Base-by-base conservation (phyloP, 2,888 invertebrate genomes). In the Rutpela maculata region DNA sequence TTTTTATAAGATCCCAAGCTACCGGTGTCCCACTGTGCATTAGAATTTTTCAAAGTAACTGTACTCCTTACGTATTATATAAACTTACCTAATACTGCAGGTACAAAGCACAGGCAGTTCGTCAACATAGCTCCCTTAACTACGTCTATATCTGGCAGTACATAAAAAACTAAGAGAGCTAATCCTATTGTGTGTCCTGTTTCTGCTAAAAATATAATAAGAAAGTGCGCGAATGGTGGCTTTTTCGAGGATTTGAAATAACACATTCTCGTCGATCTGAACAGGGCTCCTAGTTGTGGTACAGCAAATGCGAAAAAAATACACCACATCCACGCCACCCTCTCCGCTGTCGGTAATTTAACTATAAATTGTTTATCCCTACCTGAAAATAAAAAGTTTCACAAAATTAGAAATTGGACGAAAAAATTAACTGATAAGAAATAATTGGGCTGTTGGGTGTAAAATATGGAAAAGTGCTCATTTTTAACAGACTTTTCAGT, bases 51-150 rank as follows among this genome's bases (percentile, higher is more conserved):
- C n/a, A n/a, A n/a, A n/a, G n/a, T n/a, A n/a, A n/a, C n/a, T n/a
- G 31, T 9, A 63, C 15, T 10, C 18, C 22, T 22, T 43, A 43
- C 12, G 9, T 1, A 43, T 12, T 19, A 56, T 59, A 11, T 60
- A 50, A 15, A 66, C 50, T 31, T 60, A 92, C 93, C 93, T 79
- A 93, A 90, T 75, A 94, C 90, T 18, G 95, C 95, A 1, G 99
- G 99, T 59, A 98, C 92, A 84, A 99, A 95, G 89, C 98, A 98
- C 73, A 99, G 93, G 86, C 98, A 98, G 89, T 98, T 98, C 31
- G 98, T 98, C 82, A 99, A 91, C 97, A 98, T 98, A 55, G 98
- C 97, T 59, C 98, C 98, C 89, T 97, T 97, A 74, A 98, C 95
- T 6, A 97, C 97, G 89, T 99, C 98, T 83, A 99, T 90, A 87